Percentiles rank a stretch among this genome's conserved stretches.
phyloP scores from a whole-genome alignment of 2,113 vertebrate species.

The Callospermophilus lateralis region DNA sequence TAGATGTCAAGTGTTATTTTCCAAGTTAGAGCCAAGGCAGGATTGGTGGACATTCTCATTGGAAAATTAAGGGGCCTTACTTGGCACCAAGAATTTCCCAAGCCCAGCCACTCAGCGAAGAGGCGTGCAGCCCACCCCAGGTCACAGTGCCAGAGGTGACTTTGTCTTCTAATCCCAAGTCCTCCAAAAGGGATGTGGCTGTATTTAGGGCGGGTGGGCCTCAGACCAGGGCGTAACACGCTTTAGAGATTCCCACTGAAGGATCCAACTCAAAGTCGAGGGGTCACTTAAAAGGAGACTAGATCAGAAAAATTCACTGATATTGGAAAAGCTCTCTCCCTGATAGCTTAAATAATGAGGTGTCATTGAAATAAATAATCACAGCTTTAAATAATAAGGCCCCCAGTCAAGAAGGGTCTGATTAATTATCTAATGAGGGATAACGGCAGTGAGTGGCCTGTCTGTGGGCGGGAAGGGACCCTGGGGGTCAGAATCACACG shows the following conservation, averaged over 20 bases:
- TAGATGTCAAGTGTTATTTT: not conserved
- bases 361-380: slow-evolving; percentile 48
- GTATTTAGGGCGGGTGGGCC: not conserved
- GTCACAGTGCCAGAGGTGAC: not conserved
- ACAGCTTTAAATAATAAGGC: slow-evolving; percentile 40
- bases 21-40: not conserved
- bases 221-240: not conserved
- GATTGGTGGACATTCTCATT: not conserved
- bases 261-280: slow-evolving; percentile 27
- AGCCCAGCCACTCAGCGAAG: not conserved
- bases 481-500: not conserved
- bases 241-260: slow-evolving; percentile 32
- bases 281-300: not conserved
- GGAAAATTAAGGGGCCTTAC: not conserved
- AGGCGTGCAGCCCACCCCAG: not conserved
- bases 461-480: not conserved
- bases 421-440: not conserved
- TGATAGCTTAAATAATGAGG: slow-evolving; percentile 11
- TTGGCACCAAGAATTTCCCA: not conserved
- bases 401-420: not conserved
- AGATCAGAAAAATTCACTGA: not conserved
- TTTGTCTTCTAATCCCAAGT: not conserved
- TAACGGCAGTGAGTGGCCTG: not conserved
- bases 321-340: slow-evolving; percentile 24
- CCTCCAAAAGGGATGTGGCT: not conserved